Base-by-base conservation (phyloP, 2,113 vertebrate species). In the Polypterus bichir region DNA sequence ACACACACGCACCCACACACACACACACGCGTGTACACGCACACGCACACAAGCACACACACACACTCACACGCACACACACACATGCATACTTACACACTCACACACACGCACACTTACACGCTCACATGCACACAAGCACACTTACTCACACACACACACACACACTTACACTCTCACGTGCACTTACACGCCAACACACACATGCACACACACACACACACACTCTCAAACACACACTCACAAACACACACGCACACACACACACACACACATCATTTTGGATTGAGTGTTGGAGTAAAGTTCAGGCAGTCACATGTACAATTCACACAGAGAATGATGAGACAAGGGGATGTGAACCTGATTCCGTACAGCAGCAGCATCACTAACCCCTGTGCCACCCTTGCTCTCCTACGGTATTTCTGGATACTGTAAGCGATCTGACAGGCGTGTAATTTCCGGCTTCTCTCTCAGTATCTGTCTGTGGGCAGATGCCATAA, bases 11-110 rank as follows among this genome's bases (percentile, higher is more conserved):
- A 53, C 52, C 7, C 52, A 53, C 52, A 53, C 52, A 53, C 52
- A 53, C 52, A 53, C 52, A 53, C 52, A 53, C 52, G 7, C 52
- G n/a, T n/a, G n/a, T n/a, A n/a, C n/a, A n/a, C n/a, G n/a, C 52
- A 53, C 52, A 53, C 52, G 7, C 52, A 53, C 52, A 53, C 52
- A 53, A 7, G 7, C 52, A 53, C 52, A 53, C 52, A 2, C 2
- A 53, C 52, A 53, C 52, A 53, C 52, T 8, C 52, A 53, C 52
- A 53, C 52, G 4, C 52, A 53, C 52, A 53, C 52, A 53, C 52
- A 53, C 52, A 53, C 52, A 53, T 4, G 4, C 52, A 53, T 4
- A 53, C 52, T 7, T 4, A 53, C 7, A 53, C 52, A 53, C 52
- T 7, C 52, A 53, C 52, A 53, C 52, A 53, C 52, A 53, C 52